phyloP scores from a whole-genome alignment of 1,140 invertebrate species.

The Drosophila truncata region DNA sequence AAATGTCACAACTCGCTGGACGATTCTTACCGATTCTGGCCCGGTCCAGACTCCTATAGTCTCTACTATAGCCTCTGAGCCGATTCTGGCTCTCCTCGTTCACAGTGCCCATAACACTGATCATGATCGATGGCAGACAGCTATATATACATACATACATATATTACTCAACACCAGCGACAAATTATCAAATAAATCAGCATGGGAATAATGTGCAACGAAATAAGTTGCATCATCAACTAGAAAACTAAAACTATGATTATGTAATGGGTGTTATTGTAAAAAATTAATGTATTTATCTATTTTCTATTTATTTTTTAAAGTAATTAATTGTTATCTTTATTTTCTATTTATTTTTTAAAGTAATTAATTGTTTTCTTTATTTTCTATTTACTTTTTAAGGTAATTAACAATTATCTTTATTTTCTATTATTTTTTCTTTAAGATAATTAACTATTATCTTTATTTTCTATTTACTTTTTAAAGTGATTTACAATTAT shows the following conservation, averaged over 20 bases:
- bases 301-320: constrained; percentile 22
- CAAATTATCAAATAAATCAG: constrained; percentile 66
- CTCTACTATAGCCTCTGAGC: constrained; percentile 21
- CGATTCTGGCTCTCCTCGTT: constrained; percentile 68
- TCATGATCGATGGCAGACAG: constrained; percentile 65
- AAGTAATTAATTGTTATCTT: no score
- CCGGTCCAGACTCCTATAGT: constrained; percentile 6
- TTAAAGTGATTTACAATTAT: no score
- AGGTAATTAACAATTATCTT: no score
- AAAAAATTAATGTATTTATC: neutral
- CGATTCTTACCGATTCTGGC: constrained; percentile 27
- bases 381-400: no score
- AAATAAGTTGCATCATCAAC: constrained; percentile 48
- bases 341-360: no score
- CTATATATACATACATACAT: neutral
- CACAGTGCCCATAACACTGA: constrained; percentile 37
- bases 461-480: no score
- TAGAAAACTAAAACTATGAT: neutral
- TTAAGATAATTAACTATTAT: no score
- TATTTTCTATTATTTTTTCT: no score
- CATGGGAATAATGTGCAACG: constrained; percentile 58
- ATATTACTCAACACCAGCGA: constrained; percentile 37
- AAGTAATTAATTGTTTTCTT: no score
- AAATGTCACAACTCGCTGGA: constrained; percentile 77
- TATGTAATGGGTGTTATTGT: neutral